phyloP scores from a whole-genome alignment of 2,888 invertebrate genomes.

The Nebria brevicollis region DNA sequence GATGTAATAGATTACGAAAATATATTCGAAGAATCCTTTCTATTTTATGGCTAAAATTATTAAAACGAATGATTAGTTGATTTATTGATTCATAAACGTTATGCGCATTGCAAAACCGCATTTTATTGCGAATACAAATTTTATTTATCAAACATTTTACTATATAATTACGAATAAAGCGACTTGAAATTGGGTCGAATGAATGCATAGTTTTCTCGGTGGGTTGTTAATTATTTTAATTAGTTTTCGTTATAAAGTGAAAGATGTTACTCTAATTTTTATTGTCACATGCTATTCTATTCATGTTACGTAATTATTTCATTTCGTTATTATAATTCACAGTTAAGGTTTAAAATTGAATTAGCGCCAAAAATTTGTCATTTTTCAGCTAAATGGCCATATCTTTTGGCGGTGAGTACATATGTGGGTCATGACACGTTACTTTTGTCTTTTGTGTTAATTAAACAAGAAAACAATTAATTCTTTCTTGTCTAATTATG shows the following conservation, averaged over 20 bases:
- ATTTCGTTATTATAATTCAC: not conserved
- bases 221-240: too few species aligned
- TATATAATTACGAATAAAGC: not conserved
- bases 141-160: not conserved
- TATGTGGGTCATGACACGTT: slow-evolving; percentile 1
- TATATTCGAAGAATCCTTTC: not conserved
- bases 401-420: not conserved
- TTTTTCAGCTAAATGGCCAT: not conserved
- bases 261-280: too few species aligned
- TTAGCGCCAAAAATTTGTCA: not conserved
- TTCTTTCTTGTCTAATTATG: not conserved
- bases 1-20: not conserved
- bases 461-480: not conserved
- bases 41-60: not conserved
- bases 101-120: not conserved
- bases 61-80: not conserved
- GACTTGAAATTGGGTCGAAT: not conserved
- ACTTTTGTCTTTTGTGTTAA: not conserved
- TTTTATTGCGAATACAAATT: not conserved
- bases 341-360: not conserved
- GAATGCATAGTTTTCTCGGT: not conserved
- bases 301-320: not conserved
- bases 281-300: not conserved
- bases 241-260: too few species aligned
- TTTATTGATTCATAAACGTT: too few species aligned